Percentiles rank a stretch among this genome's conserved stretches.
These are phyloP conservation scores for Sesia apiformis DNA, from an alignment of 2,888 invertebrate genomes.

Conservation along the genomic window DNA sequence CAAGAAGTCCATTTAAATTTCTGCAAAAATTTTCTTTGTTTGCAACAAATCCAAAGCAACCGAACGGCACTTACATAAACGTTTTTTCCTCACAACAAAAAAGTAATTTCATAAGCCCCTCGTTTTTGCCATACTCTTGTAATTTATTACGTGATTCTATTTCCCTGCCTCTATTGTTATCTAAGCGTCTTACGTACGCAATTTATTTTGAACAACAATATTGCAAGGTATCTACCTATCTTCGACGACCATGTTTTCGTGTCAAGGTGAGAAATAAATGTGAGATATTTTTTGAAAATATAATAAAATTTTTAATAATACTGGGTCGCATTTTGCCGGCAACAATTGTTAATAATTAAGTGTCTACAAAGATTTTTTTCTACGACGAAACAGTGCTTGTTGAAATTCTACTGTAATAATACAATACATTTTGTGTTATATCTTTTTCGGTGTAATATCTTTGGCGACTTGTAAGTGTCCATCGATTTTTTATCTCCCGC, in stretches of 20 bases:
- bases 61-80: not conserved
- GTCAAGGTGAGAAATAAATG: not conserved
- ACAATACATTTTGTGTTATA: no score
- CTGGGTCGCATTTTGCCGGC: no score
- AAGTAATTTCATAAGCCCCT: slow-evolving; percentile 6
- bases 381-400: no score
- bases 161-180: slow-evolving; percentile 28
- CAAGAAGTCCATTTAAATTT: no score
- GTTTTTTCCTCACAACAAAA: not conserved
- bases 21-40: not conserved
- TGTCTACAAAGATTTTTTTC: no score
- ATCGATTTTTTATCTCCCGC: no score
- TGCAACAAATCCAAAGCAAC: not conserved
- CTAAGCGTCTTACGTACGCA: slow-evolving; percentile 26
- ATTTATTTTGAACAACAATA: slow-evolving; percentile 13
- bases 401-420: no score
- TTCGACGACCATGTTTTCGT: not conserved
- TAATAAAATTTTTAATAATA: no score
- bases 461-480: no score
- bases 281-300: no score
- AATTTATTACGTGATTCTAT: not conserved
- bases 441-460: no score
- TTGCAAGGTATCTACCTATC: not conserved
- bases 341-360: no score
- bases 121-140: slow-evolving; percentile 15